Evolutionary conservation across 2,888 invertebrate species (phyloP).

Genomic region (Eucera pruinosa): DNA sequence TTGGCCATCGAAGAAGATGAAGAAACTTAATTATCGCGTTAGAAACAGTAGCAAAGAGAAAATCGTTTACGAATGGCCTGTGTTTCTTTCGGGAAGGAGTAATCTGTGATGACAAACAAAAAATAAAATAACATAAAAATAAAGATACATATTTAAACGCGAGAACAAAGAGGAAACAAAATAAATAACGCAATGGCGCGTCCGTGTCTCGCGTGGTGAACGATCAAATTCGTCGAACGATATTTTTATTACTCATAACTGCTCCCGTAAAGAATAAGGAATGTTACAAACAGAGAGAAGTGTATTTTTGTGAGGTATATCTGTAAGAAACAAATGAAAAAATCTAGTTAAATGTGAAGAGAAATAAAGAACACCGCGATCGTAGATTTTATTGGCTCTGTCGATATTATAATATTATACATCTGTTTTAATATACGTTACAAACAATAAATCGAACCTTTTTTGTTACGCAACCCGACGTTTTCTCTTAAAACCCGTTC

Average conservation of each 20-base stretch:
- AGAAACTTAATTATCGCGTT: constrained; percentile 7
- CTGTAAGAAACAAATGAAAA: constrained; percentile 61
- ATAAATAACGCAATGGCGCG: constrained; percentile 11
- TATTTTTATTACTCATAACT: constrained; percentile 72
- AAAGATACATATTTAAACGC: constrained; percentile 54
- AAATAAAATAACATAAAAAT: constrained; percentile 3
- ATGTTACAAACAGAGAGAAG: constrained; percentile 55
- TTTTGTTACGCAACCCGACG: constrained; percentile 51
- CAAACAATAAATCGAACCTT: constrained; percentile 64
- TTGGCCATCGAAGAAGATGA: neutral
- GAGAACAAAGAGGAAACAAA: constrained; percentile 26
- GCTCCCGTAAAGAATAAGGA: constrained; percentile 65
- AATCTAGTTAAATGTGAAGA: constrained; percentile 65
- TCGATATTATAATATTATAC: constrained; percentile 63
- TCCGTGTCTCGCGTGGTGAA: constrained; percentile 34
- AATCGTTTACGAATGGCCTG: constrained; percentile 24
- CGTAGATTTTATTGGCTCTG: constrained; percentile 44
- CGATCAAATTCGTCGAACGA: constrained; percentile 62
- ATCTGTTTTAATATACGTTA: constrained; percentile 67
- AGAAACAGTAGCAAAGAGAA: neutral
- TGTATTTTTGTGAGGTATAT: constrained; percentile 74
- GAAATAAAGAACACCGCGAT: constrained; percentile 35
- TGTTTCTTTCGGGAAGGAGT: constrained; percentile 46
- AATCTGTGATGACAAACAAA: constrained; percentile 65
- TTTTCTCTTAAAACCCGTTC: neutral